A percentile compares a stretch with the other conserved stretches of the same genome.
These are phyloP conservation scores for Chaetops frenatus DNA, from an alignment of 2,113 vertebrate species.

Conservation along the genomic window DNA sequence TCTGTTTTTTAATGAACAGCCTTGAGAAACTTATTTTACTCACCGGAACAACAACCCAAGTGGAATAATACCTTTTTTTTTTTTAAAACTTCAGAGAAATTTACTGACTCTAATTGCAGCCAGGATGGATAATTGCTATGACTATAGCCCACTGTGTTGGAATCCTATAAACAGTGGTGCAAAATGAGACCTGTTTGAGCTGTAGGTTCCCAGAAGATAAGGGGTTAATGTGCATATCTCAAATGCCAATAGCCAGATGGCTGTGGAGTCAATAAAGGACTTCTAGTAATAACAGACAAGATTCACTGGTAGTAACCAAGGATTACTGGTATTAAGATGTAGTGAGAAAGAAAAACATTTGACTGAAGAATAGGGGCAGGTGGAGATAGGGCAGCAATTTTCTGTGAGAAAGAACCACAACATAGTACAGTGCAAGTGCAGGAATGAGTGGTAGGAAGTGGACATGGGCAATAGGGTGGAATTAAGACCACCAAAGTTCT, in stretches of 20 bases:
- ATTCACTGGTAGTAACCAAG: not conserved
- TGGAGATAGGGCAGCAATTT: not conserved
- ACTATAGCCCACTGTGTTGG: not conserved
- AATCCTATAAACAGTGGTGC: not conserved
- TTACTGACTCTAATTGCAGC: not conserved
- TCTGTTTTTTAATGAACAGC: not conserved
- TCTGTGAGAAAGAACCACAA: not conserved
- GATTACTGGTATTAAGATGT: no score
- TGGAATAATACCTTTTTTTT: not conserved
- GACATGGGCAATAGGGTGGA: not conserved
- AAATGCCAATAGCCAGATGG: not conserved
- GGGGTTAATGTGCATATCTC: not conserved
- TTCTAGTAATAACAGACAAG: not conserved
- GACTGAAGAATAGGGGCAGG: not conserved
- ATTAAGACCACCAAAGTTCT: not conserved
- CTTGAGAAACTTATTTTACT: not conserved
- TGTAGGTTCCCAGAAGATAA: not conserved
- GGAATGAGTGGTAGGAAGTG: not conserved
- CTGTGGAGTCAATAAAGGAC: not conserved
- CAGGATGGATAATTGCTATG: not conserved
- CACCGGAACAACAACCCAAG: not conserved
- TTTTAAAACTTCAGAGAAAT: not conserved
- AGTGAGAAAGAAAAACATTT: not conserved
- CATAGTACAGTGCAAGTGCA: not conserved
- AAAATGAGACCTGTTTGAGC: not conserved